Evolutionary conservation across 30 jellyfish, hydroid and myxozoan genomes (phyloP).

Genomic region (Hydractinia symbiolongicarpus): DNA sequence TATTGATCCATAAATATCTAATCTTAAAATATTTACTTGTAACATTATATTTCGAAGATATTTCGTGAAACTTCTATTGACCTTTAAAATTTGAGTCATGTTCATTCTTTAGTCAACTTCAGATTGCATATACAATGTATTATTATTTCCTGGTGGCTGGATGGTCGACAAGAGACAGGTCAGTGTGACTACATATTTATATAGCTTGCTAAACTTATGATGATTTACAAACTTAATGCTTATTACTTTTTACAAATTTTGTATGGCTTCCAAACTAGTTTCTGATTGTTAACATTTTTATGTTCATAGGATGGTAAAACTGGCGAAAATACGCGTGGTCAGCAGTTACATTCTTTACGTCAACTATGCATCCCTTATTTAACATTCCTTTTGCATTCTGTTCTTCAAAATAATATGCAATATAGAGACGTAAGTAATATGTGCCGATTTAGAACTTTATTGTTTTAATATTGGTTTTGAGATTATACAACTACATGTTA

Average conservation of each 20-base stretch:
- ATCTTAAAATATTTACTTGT: not conserved
- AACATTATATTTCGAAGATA: not conserved
- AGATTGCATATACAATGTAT: constrained; percentile 66
- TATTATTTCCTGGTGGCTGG: constrained; percentile 93
- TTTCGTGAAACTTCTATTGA: not conserved
- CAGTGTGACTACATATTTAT: not conserved
- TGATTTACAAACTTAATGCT: no score
- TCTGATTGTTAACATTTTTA: not conserved
- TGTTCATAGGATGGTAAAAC: not conserved
- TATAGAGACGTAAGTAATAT: constrained; percentile 43
- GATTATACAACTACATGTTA: not conserved
- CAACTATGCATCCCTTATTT: constrained; percentile 72
- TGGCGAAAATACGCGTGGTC: constrained; percentile 29
- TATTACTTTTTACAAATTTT: no score
- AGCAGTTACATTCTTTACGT: constrained; percentile 49
- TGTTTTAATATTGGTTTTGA: not conserved
- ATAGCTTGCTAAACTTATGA: not conserved
- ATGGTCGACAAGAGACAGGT: constrained; percentile 56
- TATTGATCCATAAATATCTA: no score
- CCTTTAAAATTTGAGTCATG: not conserved
- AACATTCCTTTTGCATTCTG: constrained; percentile 62
- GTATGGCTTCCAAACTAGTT: not conserved
- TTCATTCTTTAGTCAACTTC: constrained; percentile 47
- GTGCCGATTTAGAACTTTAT: constrained; percentile 1
- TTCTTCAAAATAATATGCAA: constrained; percentile 47